Percentiles rank a stretch among this genome's conserved stretches.
Conservation (phyloP, 2,113 vertebrate genomes). For the Microcebus lehilahytsara region DNA sequence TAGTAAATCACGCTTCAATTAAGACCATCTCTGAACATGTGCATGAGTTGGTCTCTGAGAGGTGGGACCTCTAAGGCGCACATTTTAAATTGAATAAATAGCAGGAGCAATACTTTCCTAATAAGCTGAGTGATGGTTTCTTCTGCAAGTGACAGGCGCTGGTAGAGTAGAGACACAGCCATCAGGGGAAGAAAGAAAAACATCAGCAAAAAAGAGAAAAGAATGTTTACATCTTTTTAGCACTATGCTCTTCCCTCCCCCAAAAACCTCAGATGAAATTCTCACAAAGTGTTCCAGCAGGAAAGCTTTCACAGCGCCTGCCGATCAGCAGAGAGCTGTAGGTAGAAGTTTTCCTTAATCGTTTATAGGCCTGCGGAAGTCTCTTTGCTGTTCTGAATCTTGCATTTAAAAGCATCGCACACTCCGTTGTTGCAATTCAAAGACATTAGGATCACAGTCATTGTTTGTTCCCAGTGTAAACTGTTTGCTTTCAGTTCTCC, state of each 20-base stretch:
- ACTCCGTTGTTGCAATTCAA: constrained; percentile 66
- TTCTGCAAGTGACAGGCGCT: constrained; percentile 54
- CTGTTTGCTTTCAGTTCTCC: constrained; percentile 53
- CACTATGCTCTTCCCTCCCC: background rate
- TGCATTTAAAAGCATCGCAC: constrained; percentile 48
- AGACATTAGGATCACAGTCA: constrained; percentile 73
- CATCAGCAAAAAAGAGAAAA: background rate
- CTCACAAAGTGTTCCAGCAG: constrained; percentile 61
- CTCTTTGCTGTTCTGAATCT: constrained; percentile 62
- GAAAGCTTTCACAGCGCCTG: constrained; percentile 62
- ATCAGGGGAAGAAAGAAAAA: constrained; percentile 11
- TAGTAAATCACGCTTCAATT: constrained; percentile 77
- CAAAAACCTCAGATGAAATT: constrained; percentile 63
- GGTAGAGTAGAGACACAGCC: constrained; percentile 46
- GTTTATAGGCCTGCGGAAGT: background rate
- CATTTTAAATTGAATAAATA: constrained; percentile 71
- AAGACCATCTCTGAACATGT: constrained; percentile 70
- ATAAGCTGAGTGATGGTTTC: constrained; percentile 53
- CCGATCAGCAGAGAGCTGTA: background rate
- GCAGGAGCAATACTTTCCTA: constrained; percentile 63
- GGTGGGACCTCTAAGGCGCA: constrained; percentile 56
- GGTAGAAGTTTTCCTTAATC: constrained; percentile 63
- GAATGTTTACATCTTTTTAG: constrained; percentile 62
- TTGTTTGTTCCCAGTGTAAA: constrained; percentile 59
- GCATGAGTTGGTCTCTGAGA: constrained; percentile 68